Conservation (phyloP, 2,113 vertebrate genomes). For the Melanerpes formicivorus region DNA sequence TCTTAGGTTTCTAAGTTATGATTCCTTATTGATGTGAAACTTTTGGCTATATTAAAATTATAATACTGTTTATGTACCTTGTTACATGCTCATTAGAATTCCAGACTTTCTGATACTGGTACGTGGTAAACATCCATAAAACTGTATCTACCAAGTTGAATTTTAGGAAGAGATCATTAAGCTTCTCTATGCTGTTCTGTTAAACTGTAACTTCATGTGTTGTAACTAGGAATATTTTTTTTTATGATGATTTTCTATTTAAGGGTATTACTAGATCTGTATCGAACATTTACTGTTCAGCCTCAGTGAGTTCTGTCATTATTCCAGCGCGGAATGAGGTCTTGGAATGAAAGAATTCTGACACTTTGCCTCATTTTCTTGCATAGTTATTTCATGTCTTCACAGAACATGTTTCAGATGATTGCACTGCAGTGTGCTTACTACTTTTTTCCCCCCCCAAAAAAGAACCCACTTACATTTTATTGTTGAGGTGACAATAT, state of each 20-base stretch:
- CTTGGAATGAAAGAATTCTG: not conserved
- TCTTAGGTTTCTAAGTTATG: not conserved
- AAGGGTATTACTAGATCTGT: not conserved
- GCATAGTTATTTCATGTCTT: not conserved
- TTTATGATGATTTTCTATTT: not conserved
- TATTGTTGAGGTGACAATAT: not conserved
- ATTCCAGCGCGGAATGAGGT: not conserved
- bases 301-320: not conserved
- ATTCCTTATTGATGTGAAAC: not conserved
- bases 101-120: not conserved
- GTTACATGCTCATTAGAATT: not conserved
- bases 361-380: not conserved
- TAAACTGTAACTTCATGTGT: not conserved
- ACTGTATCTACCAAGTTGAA: not conserved
- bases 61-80: not conserved
- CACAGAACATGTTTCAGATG: not conserved
- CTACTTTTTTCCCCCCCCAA: not conserved
- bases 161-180: not conserved
- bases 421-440: not conserved
- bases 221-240: not conserved
- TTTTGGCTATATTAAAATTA: not conserved
- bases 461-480: not conserved
- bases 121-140: not conserved
- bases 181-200: not conserved
- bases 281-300: not conserved